These are phyloP conservation scores for Rhipidura dahli DNA, from an alignment of 2,113 vertebrate genomes.

Conservation along the genomic window DNA sequence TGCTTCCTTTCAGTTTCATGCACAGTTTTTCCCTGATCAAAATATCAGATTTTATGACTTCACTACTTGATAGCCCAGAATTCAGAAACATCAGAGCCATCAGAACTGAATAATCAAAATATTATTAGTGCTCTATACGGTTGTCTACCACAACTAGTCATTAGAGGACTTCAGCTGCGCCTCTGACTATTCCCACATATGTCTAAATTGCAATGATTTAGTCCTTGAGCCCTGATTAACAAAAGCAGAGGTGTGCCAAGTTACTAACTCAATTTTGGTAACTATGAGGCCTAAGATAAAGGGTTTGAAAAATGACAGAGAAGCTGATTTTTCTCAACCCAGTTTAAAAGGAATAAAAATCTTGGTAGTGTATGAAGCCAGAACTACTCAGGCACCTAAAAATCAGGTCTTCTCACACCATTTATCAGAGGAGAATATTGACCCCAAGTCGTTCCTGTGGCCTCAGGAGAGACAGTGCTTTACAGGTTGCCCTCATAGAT, in stretches of 20 bases:
- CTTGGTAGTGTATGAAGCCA: background rate
- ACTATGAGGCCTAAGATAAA: background rate
- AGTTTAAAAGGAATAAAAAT: background rate
- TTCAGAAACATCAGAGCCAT: background rate
- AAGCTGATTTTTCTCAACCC: background rate
- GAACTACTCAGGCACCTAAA: background rate
- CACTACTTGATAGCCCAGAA: background rate
- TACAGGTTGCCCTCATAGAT: background rate
- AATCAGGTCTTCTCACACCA: background rate
- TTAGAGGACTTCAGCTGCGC: background rate
- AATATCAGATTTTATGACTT: background rate
- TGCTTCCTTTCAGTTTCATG: background rate
- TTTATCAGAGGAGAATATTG: background rate
- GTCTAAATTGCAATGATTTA: background rate
- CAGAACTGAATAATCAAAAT: background rate
- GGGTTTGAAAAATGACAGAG: background rate
- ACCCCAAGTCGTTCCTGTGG: background rate
- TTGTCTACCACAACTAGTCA: background rate
- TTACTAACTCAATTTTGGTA: background rate
- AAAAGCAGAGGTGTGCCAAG: background rate
- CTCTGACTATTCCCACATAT: background rate
- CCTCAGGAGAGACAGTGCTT: background rate
- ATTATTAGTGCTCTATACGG: background rate
- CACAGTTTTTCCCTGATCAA: background rate
- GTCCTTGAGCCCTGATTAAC: background rate